Evolutionary conservation across 2,888 invertebrate genomes (phyloP), one percentile per base, ranked within the genome.

Genomic region (Tuta absoluta): DNA sequence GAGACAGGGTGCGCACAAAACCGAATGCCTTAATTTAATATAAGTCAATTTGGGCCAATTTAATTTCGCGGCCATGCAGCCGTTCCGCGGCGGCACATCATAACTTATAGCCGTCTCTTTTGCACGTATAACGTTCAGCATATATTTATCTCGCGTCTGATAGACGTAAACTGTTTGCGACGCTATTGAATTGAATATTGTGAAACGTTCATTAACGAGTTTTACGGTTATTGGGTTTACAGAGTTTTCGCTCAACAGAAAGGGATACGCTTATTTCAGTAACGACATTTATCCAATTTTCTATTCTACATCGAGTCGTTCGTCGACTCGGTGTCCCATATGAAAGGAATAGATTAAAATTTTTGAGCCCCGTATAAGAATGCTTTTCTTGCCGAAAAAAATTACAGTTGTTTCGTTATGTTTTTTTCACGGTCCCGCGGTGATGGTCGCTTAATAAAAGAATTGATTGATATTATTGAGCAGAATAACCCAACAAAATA

Each of bases 21-120:
- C 89, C 82, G 83, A 88, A 85, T 82, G 84, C 85, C 86, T 84
- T 89, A 86, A 90, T 89, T 88, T 86, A 85, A 89, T 89, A 84
- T 79, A 85, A 88, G 88, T 87, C 89, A 89, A 90, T 90, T 90
- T 87, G 79, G 85, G 86, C 82, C 88, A 88, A 88, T 89, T 90
- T 88, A 85, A 88, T 89, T 87, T 80, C 79, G 79, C 84, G 84
- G 77, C 81, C 85, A 83, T 87, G 82, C 87, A 83, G 81, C 78
- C 76, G 76, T 74, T 78, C 76, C 71, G 77, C 72, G 71, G 75
- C 75, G 74, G 76, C 76, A 79, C 79, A 77, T 79, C 77, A 80
- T 75, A 76, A 72, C 69, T 74, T 62, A 65, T 70, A 53, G 57
- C 68, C 65, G 64, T 81, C 82, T 73, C 78, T 74, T 69, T 84